Evolutionary conservation across 2,113 vertebrate genomes (phyloP).

Genomic region (Entelurus aequoreus): DNA sequence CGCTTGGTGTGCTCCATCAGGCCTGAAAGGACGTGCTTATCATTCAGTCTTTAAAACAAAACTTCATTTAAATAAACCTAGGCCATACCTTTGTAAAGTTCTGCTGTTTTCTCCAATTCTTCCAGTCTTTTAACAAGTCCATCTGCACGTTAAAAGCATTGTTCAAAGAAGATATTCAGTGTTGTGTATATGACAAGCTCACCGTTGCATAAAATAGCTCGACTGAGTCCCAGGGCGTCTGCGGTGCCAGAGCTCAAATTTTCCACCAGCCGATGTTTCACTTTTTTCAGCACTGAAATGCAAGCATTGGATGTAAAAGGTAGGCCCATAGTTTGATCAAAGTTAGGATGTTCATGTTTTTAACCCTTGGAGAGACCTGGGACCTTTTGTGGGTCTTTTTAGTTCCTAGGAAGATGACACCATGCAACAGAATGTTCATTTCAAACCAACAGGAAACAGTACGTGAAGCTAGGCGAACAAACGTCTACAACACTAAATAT

Average conservation of each 20-base stretch:
- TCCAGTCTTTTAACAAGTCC: conserved; percentile 94
- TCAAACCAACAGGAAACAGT: too few species aligned
- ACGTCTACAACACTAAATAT: too few species aligned
- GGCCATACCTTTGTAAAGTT: conserved; percentile 88
- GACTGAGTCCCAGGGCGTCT: conserved; percentile 90
- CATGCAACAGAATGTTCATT: too few species aligned
- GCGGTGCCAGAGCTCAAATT: conserved; percentile 97
- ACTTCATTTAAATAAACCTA: too few species aligned
- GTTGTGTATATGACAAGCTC: conserved; percentile 26
- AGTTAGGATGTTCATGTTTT: not conserved
- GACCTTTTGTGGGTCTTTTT: too few species aligned
- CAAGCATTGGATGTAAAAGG: conserved; percentile 14
- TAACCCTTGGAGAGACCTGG: too few species aligned
- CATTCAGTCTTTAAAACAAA: not conserved
- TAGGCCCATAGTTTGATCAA: not conserved
- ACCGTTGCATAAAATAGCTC: conserved; percentile 98
- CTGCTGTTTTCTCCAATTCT: conserved; percentile 92
- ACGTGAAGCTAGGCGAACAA: too few species aligned
- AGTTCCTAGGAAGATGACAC: too few species aligned
- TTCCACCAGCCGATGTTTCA: conserved; percentile 95
- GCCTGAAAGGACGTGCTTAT: conserved; percentile 63
- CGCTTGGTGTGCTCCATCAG: conserved; percentile 95
- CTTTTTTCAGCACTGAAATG: conserved; percentile 91
- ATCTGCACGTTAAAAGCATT: conserved; percentile 66
- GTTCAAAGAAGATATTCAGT: not conserved